Percentiles rank a stretch among this genome's conserved stretches.
phyloP scores from a whole-genome alignment of 2,888 invertebrate genomes.

The Criorhina ranunculi region DNA sequence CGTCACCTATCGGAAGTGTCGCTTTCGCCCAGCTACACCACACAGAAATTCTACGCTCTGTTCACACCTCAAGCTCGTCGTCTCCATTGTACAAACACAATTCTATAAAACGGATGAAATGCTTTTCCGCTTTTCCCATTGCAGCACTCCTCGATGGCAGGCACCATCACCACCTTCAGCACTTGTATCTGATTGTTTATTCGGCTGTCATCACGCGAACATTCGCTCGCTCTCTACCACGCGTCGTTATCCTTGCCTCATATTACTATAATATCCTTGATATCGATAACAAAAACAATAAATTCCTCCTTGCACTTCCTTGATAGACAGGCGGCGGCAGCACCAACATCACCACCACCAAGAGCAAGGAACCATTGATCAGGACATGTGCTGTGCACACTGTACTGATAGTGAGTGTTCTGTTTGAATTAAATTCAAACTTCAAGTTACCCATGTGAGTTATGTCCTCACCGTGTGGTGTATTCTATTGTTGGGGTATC shows the following conservation, averaged over 20 bases:
- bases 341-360: neutral
- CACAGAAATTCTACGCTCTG: slow-evolving; percentile 1
- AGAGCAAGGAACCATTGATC: slow-evolving; percentile 41
- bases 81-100: slow-evolving; percentile 65
- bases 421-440: slow-evolving; percentile 73
- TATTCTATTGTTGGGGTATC: slow-evolving; percentile 28
- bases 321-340: slow-evolving; percentile 64
- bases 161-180: slow-evolving; percentile 30
- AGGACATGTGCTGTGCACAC: slow-evolving; percentile 39
- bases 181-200: slow-evolving; percentile 75
- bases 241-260: slow-evolving; percentile 71
- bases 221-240: slow-evolving; percentile 52
- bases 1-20: slow-evolving; percentile 75
- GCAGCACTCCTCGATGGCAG: slow-evolving; percentile 40
- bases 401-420: slow-evolving; percentile 47
- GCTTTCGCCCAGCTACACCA: slow-evolving; percentile 10
- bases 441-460: slow-evolving; percentile 73
- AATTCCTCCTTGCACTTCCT: slow-evolving; percentile 75
- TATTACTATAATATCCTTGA: slow-evolving; percentile 70
- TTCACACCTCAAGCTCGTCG: slow-evolving; percentile 51
- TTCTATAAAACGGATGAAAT: slow-evolving; percentile 75
- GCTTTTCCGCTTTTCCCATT: slow-evolving; percentile 62
- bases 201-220: slow-evolving; percentile 74
- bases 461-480: slow-evolving; percentile 52
- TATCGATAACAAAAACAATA: slow-evolving; percentile 76